phyloP scores from a whole-genome alignment of 2,797 vertebrate species.

The Petrocephalus sullivani region DNA sequence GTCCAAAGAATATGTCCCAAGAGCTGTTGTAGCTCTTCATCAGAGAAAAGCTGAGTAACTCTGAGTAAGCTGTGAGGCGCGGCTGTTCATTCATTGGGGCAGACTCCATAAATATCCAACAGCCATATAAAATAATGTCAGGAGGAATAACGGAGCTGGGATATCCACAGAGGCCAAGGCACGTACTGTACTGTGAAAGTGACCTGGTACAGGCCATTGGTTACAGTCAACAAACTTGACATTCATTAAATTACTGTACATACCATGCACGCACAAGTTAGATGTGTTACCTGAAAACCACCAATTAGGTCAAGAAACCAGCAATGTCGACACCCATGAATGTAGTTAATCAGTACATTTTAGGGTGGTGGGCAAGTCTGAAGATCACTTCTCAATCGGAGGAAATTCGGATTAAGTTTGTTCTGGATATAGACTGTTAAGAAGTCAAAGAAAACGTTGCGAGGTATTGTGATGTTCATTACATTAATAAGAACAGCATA shows the following conservation, averaged over 20 bases:
- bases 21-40: background rate
- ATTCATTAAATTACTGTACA: background rate
- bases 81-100: background rate
- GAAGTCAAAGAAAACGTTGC: background rate
- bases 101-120: background rate
- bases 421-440: background rate
- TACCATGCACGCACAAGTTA: background rate
- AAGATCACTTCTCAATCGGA: constrained; percentile 16
- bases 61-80: background rate
- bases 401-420: background rate
- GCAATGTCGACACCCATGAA: too few species aligned
- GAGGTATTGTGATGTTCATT: background rate
- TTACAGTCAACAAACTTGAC: background rate
- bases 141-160: background rate
- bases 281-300: background rate
- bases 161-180: background rate
- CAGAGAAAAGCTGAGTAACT: background rate
- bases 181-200: background rate
- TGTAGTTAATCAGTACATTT: constrained; percentile 19
- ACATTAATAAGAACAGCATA: background rate
- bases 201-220: background rate
- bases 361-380: background rate
- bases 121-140: background rate
- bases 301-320: background rate
- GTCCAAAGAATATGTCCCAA: background rate